Base-by-base conservation (phyloP, 2,797 vertebrate genomes). In the Muscicapa comitata region DNA sequence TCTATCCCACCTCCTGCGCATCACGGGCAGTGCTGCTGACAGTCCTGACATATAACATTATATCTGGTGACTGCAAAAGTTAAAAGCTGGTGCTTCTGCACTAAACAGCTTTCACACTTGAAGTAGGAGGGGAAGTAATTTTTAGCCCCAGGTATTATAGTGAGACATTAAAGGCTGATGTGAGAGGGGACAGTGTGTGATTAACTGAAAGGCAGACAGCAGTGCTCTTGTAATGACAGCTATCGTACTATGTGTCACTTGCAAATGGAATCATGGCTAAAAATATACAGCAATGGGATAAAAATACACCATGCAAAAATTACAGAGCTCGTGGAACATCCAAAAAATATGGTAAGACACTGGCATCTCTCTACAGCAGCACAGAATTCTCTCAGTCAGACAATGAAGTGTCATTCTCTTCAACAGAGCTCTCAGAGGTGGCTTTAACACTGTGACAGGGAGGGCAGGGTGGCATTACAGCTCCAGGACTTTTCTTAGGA, bases 141-240 rank as follows among this genome's bases (percentile, higher is more conserved):
- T 96, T 93, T 94, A 95, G 78, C 72, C 84, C 48, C 82, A 95
- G 84, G 90, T 95, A 38, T 85, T 77, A 50, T 1, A 73, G 8
- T 2, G 43, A 80, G 81, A 76, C 35, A 68, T 80, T 42, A 82
- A 87, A 88, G 0, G 20, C 17, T 50, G 66, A 24, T 92, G 55
- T 71, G 67, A 1, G 35, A 90, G 25, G 57, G 90, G 92, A 70
- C 59, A 54, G 84, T 13, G 35, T 28, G 26, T 4, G 70, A 93
- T 75, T 33, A 88, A 85, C 68, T 91, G 28, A 88, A 78, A 89
- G 79, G 50, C 94, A 97, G 90, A 76, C 87, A 58, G 0, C 8
- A 55, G 28, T 9, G 76, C 76, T 90, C 81, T 13, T 53, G 61
- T 43, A 51, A 13, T 14, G 83, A 86, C 71, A 93, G 88, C 67